Percentiles rank a stretch among this genome's conserved stretches.
phyloP scores from a whole-genome alignment of 2,797 vertebrate genomes.

The Acridotheres tristis region DNA sequence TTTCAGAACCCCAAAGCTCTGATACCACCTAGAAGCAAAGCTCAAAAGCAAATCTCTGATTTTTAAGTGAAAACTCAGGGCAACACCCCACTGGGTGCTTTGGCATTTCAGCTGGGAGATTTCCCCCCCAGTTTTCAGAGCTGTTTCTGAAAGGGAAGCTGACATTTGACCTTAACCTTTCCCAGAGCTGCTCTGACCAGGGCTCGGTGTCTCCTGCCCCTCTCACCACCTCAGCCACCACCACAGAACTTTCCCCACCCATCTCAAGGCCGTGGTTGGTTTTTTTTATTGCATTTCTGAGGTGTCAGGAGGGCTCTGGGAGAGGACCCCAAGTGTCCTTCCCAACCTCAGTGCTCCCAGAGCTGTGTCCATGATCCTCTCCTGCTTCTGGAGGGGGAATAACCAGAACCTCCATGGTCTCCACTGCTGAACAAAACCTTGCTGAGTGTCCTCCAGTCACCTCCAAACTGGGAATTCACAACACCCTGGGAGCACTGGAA shows the following conservation, averaged over 20 bases:
- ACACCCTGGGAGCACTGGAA: background rate
- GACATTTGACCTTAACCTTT: slow-evolving; percentile 59
- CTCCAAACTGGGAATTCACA: background rate
- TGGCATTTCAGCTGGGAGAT: background rate
- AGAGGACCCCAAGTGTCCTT: background rate
- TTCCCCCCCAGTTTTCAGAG: background rate
- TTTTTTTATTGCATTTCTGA: background rate
- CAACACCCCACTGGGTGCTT: rapidly evolving
- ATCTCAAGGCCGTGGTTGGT: background rate
- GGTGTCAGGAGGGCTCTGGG: background rate
- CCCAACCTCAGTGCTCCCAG: background rate
- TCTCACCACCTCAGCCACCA: background rate
- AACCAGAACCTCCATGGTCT: background rate
- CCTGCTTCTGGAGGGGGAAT: background rate
- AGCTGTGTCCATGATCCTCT: background rate
- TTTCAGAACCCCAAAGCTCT: background rate
- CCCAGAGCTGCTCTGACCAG: background rate
- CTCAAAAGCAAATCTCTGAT: background rate
- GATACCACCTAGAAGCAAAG: background rate
- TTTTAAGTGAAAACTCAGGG: background rate
- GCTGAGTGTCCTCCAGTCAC: background rate
- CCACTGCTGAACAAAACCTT: background rate
- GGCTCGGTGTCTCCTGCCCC: slow-evolving; percentile 39
- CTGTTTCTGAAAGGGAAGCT: slow-evolving; percentile 42
- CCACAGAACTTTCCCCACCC: background rate